Evolutionary conservation across 2,888 invertebrate species (phyloP).

Genomic region (Orthosia gracilis): DNA sequence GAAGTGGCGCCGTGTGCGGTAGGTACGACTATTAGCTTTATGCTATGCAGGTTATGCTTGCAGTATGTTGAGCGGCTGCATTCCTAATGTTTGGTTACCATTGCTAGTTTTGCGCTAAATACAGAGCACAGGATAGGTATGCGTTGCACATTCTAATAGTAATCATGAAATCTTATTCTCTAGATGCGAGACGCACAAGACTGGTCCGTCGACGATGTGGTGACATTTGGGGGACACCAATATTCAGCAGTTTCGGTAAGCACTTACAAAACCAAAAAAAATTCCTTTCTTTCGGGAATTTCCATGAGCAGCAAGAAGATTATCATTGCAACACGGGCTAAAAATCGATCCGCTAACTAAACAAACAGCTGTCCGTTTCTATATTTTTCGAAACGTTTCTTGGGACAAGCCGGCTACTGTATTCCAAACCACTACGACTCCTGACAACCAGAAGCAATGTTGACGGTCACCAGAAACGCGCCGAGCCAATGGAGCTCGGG

Average conservation of each 20-base stretch:
- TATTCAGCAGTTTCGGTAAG: too few species aligned
- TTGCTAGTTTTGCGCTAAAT: slow-evolving; percentile 31
- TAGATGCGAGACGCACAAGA: too few species aligned
- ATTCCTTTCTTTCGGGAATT: too few species aligned
- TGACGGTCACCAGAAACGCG: too few species aligned
- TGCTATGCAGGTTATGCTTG: slow-evolving; percentile 27
- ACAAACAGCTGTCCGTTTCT: not conserved
- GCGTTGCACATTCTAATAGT: not conserved
- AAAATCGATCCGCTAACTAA: not conserved
- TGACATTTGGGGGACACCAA: too few species aligned
- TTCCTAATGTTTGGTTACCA: slow-evolving; percentile 31
- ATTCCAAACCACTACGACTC: too few species aligned
- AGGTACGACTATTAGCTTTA: slow-evolving; percentile 61
- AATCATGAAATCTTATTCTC: not conserved
- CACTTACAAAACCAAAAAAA: too few species aligned
- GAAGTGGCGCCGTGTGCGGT: slow-evolving; percentile 78
- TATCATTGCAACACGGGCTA: too few species aligned
- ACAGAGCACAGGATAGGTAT: slow-evolving; percentile 9
- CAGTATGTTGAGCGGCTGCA: slow-evolving; percentile 24
- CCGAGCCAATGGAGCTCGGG: too few species aligned
- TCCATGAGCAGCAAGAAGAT: not conserved
- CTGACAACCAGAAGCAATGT: too few species aligned
- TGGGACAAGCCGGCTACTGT: too few species aligned
- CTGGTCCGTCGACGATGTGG: too few species aligned
- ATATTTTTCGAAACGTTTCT: not conserved